Percentiles rank a stretch among this genome's conserved stretches.
Conservation (phyloP, 2,797 vertebrate genomes). For the Lithobates pipiens region DNA sequence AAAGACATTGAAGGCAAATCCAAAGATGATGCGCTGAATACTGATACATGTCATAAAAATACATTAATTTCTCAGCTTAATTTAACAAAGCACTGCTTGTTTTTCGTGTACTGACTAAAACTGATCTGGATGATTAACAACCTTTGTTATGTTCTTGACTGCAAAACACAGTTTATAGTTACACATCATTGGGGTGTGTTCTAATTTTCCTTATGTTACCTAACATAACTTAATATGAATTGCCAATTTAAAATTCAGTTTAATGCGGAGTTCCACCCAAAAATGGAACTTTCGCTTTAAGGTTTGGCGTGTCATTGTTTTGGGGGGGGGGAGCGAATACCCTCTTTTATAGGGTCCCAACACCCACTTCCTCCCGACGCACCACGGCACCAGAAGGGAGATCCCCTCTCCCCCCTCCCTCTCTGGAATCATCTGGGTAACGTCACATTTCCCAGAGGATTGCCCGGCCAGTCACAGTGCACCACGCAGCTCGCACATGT, state of each 20-base stretch:
- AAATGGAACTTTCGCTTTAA: too few relatives aligned
- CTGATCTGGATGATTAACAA: neutral
- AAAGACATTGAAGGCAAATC: slow-evolving; percentile 58
- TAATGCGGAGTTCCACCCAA: too few relatives aligned
- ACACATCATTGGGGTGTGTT: neutral
- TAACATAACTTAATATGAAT: neutral
- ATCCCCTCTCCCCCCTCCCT: too few relatives aligned
- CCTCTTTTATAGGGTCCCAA: too few relatives aligned
- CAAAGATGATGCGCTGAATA: slow-evolving; percentile 65
- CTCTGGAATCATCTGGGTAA: too few relatives aligned
- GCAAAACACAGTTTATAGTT: neutral
- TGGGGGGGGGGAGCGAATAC: too few relatives aligned
- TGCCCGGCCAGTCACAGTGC: too few relatives aligned
- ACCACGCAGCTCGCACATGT: too few relatives aligned
- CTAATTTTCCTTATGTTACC: neutral
- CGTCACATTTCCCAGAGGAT: too few relatives aligned
- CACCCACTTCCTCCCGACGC: too few relatives aligned
- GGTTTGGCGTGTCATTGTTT: too few relatives aligned
- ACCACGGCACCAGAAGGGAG: too few relatives aligned
- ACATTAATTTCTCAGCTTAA: slow-evolving; percentile 47
- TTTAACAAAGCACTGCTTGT: slow-evolving; percentile 19
- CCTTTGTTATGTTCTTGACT: neutral
- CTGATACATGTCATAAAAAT: slow-evolving; percentile 61
- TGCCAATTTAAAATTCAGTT: neutral
- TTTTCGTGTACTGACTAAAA: neutral